Evolutionary conservation across 2,888 invertebrate genomes (phyloP).

Genomic region (Gymnosoma rotundatum): DNA sequence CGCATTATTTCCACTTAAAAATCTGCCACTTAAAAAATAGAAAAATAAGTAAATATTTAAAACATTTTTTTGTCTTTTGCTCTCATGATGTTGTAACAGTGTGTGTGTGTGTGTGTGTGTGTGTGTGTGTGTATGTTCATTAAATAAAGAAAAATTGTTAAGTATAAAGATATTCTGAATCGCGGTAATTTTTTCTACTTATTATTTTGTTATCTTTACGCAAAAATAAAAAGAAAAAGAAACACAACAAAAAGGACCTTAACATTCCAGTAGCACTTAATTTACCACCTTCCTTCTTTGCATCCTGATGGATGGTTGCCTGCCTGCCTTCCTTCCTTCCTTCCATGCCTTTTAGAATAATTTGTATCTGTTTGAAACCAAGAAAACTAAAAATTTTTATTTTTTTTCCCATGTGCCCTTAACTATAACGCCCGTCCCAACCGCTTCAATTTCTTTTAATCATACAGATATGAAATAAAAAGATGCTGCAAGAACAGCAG

Average conservation of each 20-base stretch:
- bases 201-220: slow-evolving; percentile 37
- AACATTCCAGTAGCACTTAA: slow-evolving; percentile 53
- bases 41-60: background rate
- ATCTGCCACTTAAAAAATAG: no score
- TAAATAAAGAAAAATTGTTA: background rate
- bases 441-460: background rate
- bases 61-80: background rate
- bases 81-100: no score
- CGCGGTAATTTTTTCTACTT: slow-evolving; percentile 49
- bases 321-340: slow-evolving; percentile 40
- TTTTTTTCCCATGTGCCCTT: slow-evolving; percentile 34
- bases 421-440: slow-evolving; percentile 1
- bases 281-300: slow-evolving; percentile 50
- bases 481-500: slow-evolving; percentile 4
- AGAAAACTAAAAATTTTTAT: background rate
- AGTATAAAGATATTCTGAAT: slow-evolving; percentile 31
- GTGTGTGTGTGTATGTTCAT: no score
- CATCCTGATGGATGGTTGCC: slow-evolving; percentile 43
- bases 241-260: slow-evolving; percentile 26
- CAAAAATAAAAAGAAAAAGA: background rate
- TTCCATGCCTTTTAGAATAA: slow-evolving; percentile 44
- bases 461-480: slow-evolving; percentile 10
- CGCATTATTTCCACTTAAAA: background rate
- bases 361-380: slow-evolving; percentile 9
- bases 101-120: no score